Percentiles rank a stretch among this genome's conserved stretches.
These are phyloP conservation scores for Dascillus cervinus DNA, from an alignment of 2,888 invertebrate genomes.

Conservation along the genomic window DNA sequence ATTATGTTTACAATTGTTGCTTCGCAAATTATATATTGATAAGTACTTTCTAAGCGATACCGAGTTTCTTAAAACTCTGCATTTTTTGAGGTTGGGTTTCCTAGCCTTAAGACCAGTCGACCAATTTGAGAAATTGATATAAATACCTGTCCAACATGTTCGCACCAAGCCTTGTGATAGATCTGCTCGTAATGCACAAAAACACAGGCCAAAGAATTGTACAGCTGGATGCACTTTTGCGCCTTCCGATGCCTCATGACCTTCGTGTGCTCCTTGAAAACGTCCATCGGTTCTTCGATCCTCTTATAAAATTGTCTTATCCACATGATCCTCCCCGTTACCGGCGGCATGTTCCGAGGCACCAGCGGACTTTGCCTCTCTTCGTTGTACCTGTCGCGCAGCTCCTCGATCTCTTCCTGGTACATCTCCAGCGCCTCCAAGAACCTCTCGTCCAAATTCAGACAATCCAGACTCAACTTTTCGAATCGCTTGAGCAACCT, in stretches of 20 bases:
- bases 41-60: too few relatives aligned
- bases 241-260: slow-evolving; percentile 58
- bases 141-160: slow-evolving; percentile 66
- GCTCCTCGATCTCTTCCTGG: slow-evolving; percentile 59
- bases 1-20: too few relatives aligned
- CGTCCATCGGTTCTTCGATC: slow-evolving; percentile 68
- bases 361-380: slow-evolving; percentile 66
- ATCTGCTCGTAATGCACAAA: slow-evolving; percentile 77
- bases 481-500: slow-evolving; percentile 53
- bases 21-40: too few relatives aligned
- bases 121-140: too few relatives aligned
- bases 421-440: slow-evolving; percentile 61
- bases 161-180: slow-evolving; percentile 74
- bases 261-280: slow-evolving; percentile 42
- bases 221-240: slow-evolving; percentile 67
- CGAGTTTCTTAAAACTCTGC: too few relatives aligned
- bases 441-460: slow-evolving; percentile 68
- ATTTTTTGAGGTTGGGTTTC: too few relatives aligned
- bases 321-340: slow-evolving; percentile 77
- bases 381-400: slow-evolving; percentile 72
- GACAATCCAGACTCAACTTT: slow-evolving; percentile 60
- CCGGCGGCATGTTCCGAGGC: slow-evolving; percentile 69
- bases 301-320: slow-evolving; percentile 68
- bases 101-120: too few relatives aligned
- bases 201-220: slow-evolving; percentile 70